Base-by-base conservation (phyloP, 2,888 invertebrate genomes). In the Eilema depressum region DNA sequence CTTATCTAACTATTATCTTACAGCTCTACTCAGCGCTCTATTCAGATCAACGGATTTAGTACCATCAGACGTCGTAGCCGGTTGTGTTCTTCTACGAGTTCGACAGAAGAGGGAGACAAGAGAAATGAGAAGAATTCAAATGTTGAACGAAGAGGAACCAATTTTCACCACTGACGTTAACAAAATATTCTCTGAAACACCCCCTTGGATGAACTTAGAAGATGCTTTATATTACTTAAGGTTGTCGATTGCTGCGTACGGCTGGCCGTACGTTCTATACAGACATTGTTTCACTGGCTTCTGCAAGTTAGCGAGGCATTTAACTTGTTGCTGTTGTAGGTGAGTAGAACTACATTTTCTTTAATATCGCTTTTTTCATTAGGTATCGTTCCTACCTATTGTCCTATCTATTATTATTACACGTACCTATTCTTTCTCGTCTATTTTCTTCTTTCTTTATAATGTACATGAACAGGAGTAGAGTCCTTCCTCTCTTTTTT, bases 11-110 rank as follows among this genome's bases (percentile, higher is more conserved):
- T 37, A 3, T 59, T 66, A 75, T 75, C 66, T 96, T 89, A 63
- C 95, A 96, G 97, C 97, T 78, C 92, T 98, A 12, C 95, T 98
- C 75, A 97, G 97, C 85, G 97, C 97, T 3, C 95, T 98, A 75
- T 98, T 98, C 91, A 96, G 98, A 84, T 98, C 98, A 77, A 97
- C 98, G 11, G 98, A 99, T 91, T 93, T 98, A 59, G 98, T 99
- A 0, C 97, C 98, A 0, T 98, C 98, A 0, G 99, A 99, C 89
- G 96, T 98, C 23, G 97, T 98, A 70, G 98, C 98, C 17, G 99
- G 98, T 17, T 97, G 98, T 84, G 97, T 99, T 28, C 96, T 99
- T n/a, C 96, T 98, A 7, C 96, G 97, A 80, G 97, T 98, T 5
- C 96, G 97, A 69, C 97, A 97, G 86, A 97, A 97, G 87, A 93